Evolutionary conservation across 1,140 invertebrate species (phyloP), one percentile per base, ranked within the genome.

Genomic region (Bradysia coprophila): DNA sequence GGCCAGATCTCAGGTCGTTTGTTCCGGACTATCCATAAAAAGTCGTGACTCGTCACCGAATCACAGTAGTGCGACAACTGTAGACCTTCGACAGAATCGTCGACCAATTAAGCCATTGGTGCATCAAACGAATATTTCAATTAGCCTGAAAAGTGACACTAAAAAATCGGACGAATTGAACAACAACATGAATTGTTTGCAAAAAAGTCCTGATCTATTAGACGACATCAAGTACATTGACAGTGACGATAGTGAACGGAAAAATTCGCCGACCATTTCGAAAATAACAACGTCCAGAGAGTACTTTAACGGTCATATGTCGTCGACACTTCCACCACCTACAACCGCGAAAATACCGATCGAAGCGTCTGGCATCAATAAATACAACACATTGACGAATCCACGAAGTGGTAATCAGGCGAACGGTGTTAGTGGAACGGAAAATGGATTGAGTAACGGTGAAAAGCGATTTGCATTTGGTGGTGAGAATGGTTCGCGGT

Each of bases 141-240:
- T 6, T 9, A 36, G 5, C 5, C 5, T 16, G n/a, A n/a, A 6
- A 15, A 36, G 6, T 36, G 18, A 16, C 18, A 11, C 33, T n/a
- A 16, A 16, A 28, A 6, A 6, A 13, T 6, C 6, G 6, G 24
- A 28, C 13, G 6, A 8, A 20, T 21, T n/a, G 11, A 23, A 34
- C 42, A 40, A 16, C 45, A 37, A 36, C 31, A 42, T 42, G 41
- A 34, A 42, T 37, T 42, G 41, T 36, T 13, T 42, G 18, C 31
- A 41, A 31, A 31, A 24, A 6, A 21, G 21, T 40, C 21, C 38
- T 20, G 36, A 38, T 10, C n/a, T 38, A 18, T 13, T 39, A 38
- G 43, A 38, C 40, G 57, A 59, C 44, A 59, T 59, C 16, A 59
- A 46, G 46, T 59, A 52, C 37, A 59, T 59, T 34, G 57, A 59